These are phyloP conservation scores for Linyphia triangularis DNA, from an alignment of 2,888 invertebrate species.

Conservation along the genomic window DNA sequence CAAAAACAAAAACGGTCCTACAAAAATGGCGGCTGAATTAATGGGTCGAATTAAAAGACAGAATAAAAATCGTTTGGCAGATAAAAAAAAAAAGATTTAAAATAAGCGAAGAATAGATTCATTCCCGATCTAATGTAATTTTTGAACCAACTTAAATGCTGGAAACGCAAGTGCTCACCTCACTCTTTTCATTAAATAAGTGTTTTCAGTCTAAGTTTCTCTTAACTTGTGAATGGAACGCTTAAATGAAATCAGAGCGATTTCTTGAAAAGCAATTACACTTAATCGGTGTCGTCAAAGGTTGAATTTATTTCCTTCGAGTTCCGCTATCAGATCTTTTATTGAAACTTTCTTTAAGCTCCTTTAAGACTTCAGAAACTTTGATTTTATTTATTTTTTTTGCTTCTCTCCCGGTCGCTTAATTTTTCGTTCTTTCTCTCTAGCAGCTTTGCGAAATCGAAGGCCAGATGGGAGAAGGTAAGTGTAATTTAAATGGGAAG, in stretches of 20 bases:
- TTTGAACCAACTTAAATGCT: constrained; percentile 56
- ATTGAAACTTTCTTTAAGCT: constrained; percentile 74
- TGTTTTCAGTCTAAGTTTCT: constrained; percentile 64
- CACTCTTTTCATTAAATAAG: constrained; percentile 63
- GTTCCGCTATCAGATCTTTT: constrained; percentile 62
- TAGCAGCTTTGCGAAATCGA: background rate
- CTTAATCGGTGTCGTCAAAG: constrained; percentile 73
- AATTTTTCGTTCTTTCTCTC: constrained; percentile 12
- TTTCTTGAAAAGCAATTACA: constrained; percentile 73
- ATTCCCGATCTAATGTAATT: constrained; percentile 67
- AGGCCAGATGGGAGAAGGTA: background rate
- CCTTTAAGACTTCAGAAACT: constrained; percentile 49
- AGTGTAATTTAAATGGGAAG: constrained; percentile 58
- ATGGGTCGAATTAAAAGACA: constrained; percentile 68
- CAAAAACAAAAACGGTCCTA: background rate
- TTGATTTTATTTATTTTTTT: background rate
- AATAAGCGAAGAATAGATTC: constrained; percentile 37
- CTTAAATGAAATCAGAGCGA: constrained; percentile 73
- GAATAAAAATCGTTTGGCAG: constrained; percentile 51
- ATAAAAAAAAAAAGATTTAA: constrained; percentile 1
- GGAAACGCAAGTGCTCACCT: background rate
- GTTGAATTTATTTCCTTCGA: constrained; percentile 69
- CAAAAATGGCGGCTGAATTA: constrained; percentile 53
- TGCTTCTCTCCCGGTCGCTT: background rate
- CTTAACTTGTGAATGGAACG: constrained; percentile 64